These are phyloP conservation scores for Agonopterix alstromeriana DNA, from an alignment of 2,888 invertebrate species.

Conservation along the genomic window DNA sequence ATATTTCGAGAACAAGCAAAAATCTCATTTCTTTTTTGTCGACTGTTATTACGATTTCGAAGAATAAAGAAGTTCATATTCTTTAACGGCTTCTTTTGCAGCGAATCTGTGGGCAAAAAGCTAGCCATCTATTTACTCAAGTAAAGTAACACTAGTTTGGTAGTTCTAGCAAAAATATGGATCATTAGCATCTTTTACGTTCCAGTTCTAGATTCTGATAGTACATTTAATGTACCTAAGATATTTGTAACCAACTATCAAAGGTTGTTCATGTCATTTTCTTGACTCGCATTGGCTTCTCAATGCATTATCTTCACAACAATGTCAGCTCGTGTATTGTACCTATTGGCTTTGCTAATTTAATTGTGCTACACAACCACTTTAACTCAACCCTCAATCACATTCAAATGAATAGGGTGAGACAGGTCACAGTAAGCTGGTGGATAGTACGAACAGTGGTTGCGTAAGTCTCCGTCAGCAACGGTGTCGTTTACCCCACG, in stretches of 20 bases:
- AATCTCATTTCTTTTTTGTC: too few species aligned
- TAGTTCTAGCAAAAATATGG: too few species aligned
- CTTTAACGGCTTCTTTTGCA: too few species aligned
- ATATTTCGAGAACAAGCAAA: too few species aligned
- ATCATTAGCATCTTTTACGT: too few species aligned
- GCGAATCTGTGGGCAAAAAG: too few species aligned
- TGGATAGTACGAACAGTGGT: conserved; percentile 20
- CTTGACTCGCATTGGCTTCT: not conserved
- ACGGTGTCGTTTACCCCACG: conserved; percentile 65
- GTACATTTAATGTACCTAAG: too few species aligned
- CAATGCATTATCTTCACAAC: not conserved
- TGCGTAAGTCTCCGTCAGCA: conserved; percentile 41
- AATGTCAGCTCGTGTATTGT: conserved; percentile 2
- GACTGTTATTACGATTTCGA: too few species aligned
- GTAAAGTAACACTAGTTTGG: too few species aligned
- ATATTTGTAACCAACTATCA: not conserved
- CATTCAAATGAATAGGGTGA: not conserved
- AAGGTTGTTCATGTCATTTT: not conserved
- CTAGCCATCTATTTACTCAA: too few species aligned
- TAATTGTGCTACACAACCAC: conserved; percentile 1
- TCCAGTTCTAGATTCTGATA: too few species aligned
- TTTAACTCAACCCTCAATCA: not conserved
- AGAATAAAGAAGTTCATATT: too few species aligned
- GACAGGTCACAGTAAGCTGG: conserved; percentile 24
- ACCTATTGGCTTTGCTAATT: conserved; percentile 2